Percentiles rank a stretch among this genome's conserved stretches.
Conservation (phyloP, 2,113 vertebrate species). For the Oncorhynchus nerka region DNA sequence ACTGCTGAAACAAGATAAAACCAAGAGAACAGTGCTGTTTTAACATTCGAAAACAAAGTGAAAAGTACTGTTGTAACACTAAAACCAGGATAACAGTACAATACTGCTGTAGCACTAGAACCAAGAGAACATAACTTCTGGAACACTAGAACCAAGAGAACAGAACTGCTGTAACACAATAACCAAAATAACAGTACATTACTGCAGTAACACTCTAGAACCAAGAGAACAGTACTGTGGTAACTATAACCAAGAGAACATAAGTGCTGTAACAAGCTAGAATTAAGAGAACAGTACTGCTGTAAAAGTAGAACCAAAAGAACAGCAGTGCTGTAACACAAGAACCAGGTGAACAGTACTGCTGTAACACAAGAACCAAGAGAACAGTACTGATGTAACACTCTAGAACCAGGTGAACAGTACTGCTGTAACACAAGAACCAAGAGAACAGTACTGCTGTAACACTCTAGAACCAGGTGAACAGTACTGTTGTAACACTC, state of each 20-base stretch:
- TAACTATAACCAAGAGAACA: too few relatives aligned
- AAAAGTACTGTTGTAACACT: too few relatives aligned
- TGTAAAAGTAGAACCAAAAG: background rate
- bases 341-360: too few relatives aligned
- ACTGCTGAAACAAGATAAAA: too few relatives aligned
- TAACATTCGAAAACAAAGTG: rapidly evolving
- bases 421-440: too few relatives aligned
- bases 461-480: background rate
- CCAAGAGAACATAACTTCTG: background rate
- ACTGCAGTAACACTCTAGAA: background rate
- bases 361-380: conserved; percentile 21
- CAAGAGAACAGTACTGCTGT: too few relatives aligned
- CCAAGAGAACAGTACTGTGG: too few relatives aligned
- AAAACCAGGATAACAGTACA: rapidly evolving
- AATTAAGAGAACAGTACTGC: background rate
- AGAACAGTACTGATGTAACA: background rate
- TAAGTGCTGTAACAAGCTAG: background rate
- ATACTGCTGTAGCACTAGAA: too few relatives aligned
- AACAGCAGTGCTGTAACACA: conserved; percentile 14
- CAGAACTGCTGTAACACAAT: too few relatives aligned
- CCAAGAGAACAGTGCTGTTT: too few relatives aligned
- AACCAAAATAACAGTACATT: background rate
- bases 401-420: background rate
- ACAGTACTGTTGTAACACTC: background rate
- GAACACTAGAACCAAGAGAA: background rate